Base-by-base conservation (phyloP, 2,113 vertebrate genomes). In the Ginglymostoma cirratum region DNA sequence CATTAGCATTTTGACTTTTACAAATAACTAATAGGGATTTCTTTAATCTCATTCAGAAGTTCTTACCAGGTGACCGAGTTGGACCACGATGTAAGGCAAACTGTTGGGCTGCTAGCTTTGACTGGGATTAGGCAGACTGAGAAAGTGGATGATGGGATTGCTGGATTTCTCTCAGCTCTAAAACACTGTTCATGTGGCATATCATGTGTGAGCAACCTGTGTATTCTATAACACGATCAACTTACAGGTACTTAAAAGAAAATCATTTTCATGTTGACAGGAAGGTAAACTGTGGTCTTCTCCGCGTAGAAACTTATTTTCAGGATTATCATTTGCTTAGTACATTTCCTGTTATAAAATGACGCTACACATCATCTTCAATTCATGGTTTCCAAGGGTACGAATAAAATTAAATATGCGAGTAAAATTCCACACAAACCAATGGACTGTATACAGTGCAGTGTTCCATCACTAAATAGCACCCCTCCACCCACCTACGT, bases 1-100 rank as follows among this genome's bases (percentile, higher is more conserved):
- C 98, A 99, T 99, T 99, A 99, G 98, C 98, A 99, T 98, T 97
- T 97, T 98, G 98, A 99, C 98, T 98, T 99, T 99, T 99, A 98
- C 97, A 99, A 98, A 99, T 99, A 99, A 99, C 98, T 99, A 99
- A 98, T 98, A 98, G 97, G 97, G 97, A 97, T 96, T 96, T 94
- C 96, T 96, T 96, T 97, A 96, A 85, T 96, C 96, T 97, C 97
- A 97, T 98, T 98, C 98, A 98, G 97, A 98, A 98, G 96, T 97
- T 98, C 96, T 97, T 96, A 96, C 96, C 96, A 97, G 97, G 97
- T 97, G 97, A 97, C 96, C 97, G 97, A 97, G 97, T 96, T 96
- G 97, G 96, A 96, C 96, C 85, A 96, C 96, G 96, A 96, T 95
- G 38, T n/a, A 96, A 72, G 95, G 93, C 76, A 95, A 96, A 96